These are phyloP conservation scores for Gymnorhina tibicen DNA, from an alignment of 2,113 vertebrate species.

Conservation along the genomic window DNA sequence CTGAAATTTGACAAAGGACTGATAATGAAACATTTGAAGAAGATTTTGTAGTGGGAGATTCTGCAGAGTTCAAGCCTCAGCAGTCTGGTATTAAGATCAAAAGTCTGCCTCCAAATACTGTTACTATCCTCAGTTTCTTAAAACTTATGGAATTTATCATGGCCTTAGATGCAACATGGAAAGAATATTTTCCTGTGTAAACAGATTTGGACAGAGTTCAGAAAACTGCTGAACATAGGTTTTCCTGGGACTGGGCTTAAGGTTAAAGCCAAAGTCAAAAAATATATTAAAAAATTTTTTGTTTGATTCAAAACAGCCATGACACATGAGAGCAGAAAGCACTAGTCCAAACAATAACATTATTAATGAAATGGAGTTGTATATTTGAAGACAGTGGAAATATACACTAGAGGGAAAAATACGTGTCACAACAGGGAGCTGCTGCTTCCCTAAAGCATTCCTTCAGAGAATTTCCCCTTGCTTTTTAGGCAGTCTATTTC, in stretches of 20 bases:
- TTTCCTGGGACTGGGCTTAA: neutral
- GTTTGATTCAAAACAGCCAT: neutral
- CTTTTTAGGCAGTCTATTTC: neutral
- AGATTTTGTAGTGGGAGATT: neutral
- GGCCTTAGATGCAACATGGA: neutral
- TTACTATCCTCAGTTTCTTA: neutral
- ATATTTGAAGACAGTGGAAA: neutral
- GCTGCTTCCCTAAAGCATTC: neutral
- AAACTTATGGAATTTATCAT: neutral
- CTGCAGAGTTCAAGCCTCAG: neutral
- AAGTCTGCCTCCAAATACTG: neutral
- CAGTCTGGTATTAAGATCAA: neutral
- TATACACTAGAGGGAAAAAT: neutral
- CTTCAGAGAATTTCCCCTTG: neutral
- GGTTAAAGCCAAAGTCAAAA: neutral
- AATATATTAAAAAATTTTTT: neutral
- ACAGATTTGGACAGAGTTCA: neutral
- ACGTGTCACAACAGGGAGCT: neutral
- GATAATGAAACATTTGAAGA: neutral
- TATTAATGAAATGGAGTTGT: neutral
- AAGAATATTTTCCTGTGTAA: neutral
- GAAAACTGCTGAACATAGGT: neutral
- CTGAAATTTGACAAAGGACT: neutral
- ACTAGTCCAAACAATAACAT: neutral
- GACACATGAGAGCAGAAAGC: neutral